Evolutionary conservation across 2,113 vertebrate species (phyloP).

Genomic region (Dissostichus mawsoni): DNA sequence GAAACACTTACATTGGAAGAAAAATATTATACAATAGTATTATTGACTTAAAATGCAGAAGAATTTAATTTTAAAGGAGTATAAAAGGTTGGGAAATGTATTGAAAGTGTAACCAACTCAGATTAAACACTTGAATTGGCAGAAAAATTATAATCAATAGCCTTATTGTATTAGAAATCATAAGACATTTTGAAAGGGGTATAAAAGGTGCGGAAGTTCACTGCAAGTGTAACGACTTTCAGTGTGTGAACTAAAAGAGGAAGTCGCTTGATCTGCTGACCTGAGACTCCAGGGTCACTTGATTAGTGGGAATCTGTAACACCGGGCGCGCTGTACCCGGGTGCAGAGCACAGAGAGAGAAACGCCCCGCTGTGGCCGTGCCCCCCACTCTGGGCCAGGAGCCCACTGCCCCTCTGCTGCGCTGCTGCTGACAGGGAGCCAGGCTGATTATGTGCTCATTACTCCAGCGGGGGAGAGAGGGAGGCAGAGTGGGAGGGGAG

Average conservation of each 20-base stretch:
- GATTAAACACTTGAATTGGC: neutral
- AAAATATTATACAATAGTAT: conserved; percentile 1
- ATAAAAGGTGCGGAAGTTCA: conserved; percentile 44
- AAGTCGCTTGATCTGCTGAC: conserved; percentile 65
- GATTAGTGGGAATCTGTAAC: conserved; percentile 52
- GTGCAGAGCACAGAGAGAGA: conserved; percentile 53
- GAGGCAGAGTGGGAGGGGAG: conserved; percentile 64
- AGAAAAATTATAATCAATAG: conserved; percentile 1
- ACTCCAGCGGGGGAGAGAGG: conserved; percentile 69
- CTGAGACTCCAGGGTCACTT: conserved; percentile 51
- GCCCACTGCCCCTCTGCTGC: conserved; percentile 79
- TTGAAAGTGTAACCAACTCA: conserved; percentile 4
- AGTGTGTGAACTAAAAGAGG: conserved; percentile 55
- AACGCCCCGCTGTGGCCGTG: conserved; percentile 63
- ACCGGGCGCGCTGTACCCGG: conserved; percentile 23
- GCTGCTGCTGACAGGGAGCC: conserved; percentile 78
- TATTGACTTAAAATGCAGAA: neutral
- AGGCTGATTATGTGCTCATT: conserved; percentile 85
- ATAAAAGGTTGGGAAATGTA: conserved; percentile 41
- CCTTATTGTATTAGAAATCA: neutral
- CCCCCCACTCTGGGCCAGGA: conserved; percentile 73
- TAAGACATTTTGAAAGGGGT: neutral
- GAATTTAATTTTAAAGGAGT: neutral
- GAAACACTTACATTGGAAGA: neutral
- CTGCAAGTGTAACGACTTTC: conserved; percentile 37